Conservation (phyloP, 2,113 vertebrate species). For the Sphaerodactylus townsendi region DNA sequence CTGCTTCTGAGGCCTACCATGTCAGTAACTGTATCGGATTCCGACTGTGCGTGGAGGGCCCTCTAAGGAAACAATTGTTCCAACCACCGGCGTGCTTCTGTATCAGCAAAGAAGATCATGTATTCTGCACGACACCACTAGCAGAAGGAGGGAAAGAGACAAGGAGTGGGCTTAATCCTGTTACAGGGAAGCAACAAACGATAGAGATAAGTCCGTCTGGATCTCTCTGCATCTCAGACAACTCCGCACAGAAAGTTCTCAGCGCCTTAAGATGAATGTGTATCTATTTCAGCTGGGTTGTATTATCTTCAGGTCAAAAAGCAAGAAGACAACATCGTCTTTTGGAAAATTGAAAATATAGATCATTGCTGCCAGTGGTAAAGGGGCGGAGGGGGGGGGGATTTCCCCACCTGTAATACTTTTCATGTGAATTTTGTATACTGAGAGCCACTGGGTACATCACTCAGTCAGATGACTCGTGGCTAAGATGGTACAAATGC, state of each 20-base stretch:
- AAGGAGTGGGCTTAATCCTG: background rate
- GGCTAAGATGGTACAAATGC: background rate
- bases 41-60: background rate
- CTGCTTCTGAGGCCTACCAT: background rate
- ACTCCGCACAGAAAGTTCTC: accelerated
- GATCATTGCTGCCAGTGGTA: constrained; percentile 30
- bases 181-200: background rate
- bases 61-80: background rate
- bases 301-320: constrained; percentile 72
- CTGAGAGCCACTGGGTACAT: accelerated
- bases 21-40: background rate
- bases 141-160: background rate
- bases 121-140: background rate
- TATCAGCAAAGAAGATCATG: accelerated
- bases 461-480: accelerated
- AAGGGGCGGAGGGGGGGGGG: accelerated
- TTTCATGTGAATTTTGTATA: background rate
- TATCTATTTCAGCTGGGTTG: constrained; percentile 61
- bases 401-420: accelerated
- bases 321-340: constrained; percentile 59
- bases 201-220: background rate
- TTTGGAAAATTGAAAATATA: constrained; percentile 68
- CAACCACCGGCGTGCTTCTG: accelerated
- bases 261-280: constrained; percentile 42
- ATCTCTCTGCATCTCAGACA: background rate